phyloP scores from a whole-genome alignment of 1,140 invertebrate genomes.

The Bombus huntii region DNA sequence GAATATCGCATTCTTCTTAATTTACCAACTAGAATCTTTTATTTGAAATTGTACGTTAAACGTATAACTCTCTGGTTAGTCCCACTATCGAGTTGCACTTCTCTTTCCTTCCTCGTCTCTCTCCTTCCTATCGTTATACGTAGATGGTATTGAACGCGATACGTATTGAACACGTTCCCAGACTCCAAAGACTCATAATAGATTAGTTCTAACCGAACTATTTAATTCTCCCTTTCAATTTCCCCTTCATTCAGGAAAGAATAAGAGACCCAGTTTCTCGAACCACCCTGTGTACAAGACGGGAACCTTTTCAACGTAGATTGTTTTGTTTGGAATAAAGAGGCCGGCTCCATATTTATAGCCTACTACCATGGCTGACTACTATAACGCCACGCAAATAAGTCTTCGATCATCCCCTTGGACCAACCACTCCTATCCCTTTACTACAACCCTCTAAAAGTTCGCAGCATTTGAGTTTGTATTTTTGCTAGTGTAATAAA shows the following conservation, averaged over 20 bases:
- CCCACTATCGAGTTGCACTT: neutral
- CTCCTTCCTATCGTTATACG: neutral
- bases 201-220: neutral
- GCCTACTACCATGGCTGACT: neutral
- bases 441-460: neutral
- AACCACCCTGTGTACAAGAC: neutral
- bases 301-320: slow-evolving; percentile 5
- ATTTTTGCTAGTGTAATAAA: no score
- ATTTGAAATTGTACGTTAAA: no score
- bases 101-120: neutral
- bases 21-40: no score
- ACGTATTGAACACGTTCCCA: neutral
- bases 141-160: no score
- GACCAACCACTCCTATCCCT: neutral
- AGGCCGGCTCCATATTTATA: slow-evolving; percentile 36
- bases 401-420: neutral
- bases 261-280: slow-evolving; percentile 17
- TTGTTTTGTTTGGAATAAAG: slow-evolving; percentile 24
- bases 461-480: no score
- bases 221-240: slow-evolving; percentile 8
- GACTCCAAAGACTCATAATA: neutral
- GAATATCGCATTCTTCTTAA: no score
- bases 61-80: no score
- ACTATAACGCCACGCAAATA: slow-evolving; percentile 4
- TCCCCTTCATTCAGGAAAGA: slow-evolving; percentile 9